Conservation (phyloP, 2,797 vertebrate species). For the Lacerta viridis region DNA sequence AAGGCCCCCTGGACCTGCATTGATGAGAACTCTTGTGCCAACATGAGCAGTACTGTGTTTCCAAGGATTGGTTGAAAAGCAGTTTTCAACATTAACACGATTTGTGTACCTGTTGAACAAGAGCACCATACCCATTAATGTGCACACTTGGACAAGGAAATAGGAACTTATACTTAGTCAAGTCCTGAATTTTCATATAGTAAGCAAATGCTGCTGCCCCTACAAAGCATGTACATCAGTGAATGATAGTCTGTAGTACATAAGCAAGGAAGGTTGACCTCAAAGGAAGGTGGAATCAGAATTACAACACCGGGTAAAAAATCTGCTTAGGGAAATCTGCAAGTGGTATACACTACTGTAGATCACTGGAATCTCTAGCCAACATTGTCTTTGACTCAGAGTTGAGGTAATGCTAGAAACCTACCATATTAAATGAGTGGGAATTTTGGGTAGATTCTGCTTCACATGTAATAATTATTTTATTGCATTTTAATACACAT, state of each 20-base stretch:
- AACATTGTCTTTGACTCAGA: slow-evolving; percentile 47
- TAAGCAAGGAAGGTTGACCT: slow-evolving; percentile 45
- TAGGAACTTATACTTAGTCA: not conserved
- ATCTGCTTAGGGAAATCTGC: slow-evolving; percentile 39
- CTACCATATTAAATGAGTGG: slow-evolving; percentile 18
- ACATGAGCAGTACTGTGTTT: not conserved
- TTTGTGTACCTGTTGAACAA: not conserved
- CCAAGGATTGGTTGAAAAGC: not conserved
- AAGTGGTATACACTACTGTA: slow-evolving; percentile 46
- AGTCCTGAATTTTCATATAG: not conserved
- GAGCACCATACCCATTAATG: too few species aligned
- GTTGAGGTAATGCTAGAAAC: slow-evolving; percentile 44
- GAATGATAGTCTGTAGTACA: slow-evolving; percentile 15
- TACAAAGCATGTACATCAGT: slow-evolving; percentile 20
- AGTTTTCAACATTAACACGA: not conserved
- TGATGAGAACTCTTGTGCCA: not conserved
- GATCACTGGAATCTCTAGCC: slow-evolving; percentile 49
- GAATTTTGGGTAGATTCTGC: not conserved
- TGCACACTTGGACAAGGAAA: not conserved
- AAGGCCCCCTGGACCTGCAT: too few species aligned
- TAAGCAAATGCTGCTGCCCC: not conserved
- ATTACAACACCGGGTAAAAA: slow-evolving; percentile 22
- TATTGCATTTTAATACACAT: not conserved
- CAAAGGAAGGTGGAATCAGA: slow-evolving; percentile 40
- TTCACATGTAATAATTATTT: not conserved